Percentiles rank a stretch among this genome's conserved stretches.
Evolutionary conservation across 2,888 invertebrate genomes (phyloP).

Genomic region (Eupithecia exiguata): DNA sequence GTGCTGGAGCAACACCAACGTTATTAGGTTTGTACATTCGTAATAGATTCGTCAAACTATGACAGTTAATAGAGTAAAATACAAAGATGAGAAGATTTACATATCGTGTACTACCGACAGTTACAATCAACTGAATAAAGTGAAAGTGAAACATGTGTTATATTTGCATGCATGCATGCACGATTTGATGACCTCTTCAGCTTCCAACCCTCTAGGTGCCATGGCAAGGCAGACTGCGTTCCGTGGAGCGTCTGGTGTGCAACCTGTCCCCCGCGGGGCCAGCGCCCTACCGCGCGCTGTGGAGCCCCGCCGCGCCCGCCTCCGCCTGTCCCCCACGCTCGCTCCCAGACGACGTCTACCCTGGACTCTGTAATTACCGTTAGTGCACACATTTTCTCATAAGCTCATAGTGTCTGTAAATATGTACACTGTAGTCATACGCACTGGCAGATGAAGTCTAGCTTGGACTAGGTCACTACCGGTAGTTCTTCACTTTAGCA

Average conservation of each 20-base stretch:
- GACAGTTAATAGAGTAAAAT: too few relatives aligned
- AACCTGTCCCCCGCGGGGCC: slow-evolving; percentile 74
- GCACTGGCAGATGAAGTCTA: neutral
- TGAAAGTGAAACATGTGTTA: neutral
- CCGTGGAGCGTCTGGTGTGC: slow-evolving; percentile 74
- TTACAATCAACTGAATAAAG: neutral
- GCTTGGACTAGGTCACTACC: neutral
- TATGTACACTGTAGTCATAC: neutral
- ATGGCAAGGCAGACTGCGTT: slow-evolving; percentile 62
- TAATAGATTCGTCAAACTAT: too few relatives aligned
- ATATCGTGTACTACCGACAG: too few relatives aligned
- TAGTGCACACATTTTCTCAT: neutral
- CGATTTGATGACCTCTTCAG: neutral
- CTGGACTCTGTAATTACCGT: slow-evolving; percentile 54
- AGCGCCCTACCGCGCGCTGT: slow-evolving; percentile 52
- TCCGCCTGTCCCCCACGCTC: slow-evolving; percentile 62
- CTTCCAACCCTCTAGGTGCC: slow-evolving; percentile 39
- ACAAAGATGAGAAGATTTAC: too few relatives aligned
- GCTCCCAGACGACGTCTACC: slow-evolving; percentile 47
- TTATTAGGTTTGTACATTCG: too few relatives aligned
- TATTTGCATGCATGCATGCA: neutral
- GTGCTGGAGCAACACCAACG: too few relatives aligned
- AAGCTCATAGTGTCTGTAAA: neutral
- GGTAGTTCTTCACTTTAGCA: too few relatives aligned
- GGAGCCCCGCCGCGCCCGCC: slow-evolving; percentile 62